Conservation (phyloP, 2,888 invertebrate species). For the Ennomos erosarius region DNA sequence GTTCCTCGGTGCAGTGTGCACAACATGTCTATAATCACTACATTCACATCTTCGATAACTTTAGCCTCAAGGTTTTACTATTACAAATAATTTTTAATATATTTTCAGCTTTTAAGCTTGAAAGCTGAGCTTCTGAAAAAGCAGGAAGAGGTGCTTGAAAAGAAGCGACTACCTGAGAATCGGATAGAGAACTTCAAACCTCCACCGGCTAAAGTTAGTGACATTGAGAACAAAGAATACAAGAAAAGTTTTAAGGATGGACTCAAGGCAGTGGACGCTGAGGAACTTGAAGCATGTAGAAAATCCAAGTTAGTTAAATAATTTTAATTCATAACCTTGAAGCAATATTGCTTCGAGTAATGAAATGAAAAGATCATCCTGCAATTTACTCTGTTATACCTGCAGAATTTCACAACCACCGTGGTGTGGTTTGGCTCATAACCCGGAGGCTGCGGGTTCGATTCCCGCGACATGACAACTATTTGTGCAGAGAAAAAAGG, state of each 20-base stretch:
- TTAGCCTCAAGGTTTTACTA: neutral
- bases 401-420: too few relatives aligned
- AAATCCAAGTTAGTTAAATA: slow-evolving; percentile 64
- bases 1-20: too few relatives aligned
- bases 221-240: slow-evolving; percentile 62
- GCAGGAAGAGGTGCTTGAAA: slow-evolving; percentile 91
- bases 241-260: slow-evolving; percentile 68
- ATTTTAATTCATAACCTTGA: slow-evolving; percentile 3
- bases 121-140: slow-evolving; percentile 96
- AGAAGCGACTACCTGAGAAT: slow-evolving; percentile 83
- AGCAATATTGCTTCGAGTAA: too few relatives aligned
- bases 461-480: too few relatives aligned
- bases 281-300: slow-evolving; percentile 77
- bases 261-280: slow-evolving; percentile 67
- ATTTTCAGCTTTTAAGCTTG: slow-evolving; percentile 88
- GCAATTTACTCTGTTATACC: too few relatives aligned
- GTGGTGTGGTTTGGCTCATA: too few relatives aligned
- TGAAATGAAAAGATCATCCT: too few relatives aligned
- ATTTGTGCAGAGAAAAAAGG: too few relatives aligned
- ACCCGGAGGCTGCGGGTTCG: too few relatives aligned
- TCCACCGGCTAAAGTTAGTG: slow-evolving; percentile 64
- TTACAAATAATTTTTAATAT: neutral
- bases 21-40: too few relatives aligned
- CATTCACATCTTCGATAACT: too few relatives aligned
- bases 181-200: slow-evolving; percentile 83